A percentile compares a stretch with the other conserved stretches of the same genome.
These are phyloP conservation scores for Psittacula echo DNA, from an alignment of 2,797 vertebrate genomes.

Conservation along the genomic window DNA sequence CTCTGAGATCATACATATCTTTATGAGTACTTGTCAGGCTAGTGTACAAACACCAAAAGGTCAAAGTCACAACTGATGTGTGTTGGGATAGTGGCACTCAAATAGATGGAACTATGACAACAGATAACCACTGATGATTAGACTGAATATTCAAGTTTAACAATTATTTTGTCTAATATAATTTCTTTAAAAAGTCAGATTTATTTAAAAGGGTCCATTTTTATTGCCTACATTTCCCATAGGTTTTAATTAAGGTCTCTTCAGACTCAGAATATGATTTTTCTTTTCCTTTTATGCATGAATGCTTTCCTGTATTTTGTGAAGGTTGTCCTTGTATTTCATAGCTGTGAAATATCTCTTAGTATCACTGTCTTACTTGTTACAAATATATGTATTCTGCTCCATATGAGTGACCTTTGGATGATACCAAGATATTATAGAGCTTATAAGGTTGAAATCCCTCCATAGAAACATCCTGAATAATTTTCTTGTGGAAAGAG, in stretches of 20 bases:
- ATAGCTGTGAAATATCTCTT: neutral
- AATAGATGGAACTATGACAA: neutral
- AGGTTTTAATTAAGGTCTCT: neutral
- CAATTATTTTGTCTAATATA: neutral
- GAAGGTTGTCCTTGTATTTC: neutral
- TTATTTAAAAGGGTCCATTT: neutral
- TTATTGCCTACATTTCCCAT: neutral
- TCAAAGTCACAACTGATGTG: neutral
- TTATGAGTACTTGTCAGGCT: neutral
- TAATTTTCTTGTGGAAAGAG: conserved; percentile 41
- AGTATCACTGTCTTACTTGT: neutral
- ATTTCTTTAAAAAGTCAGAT: neutral
- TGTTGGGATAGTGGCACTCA: neutral
- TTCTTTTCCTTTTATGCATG: neutral
- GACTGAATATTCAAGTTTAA: neutral
- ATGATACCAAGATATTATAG: conserved; percentile 33
- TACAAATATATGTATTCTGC: neutral
- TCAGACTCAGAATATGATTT: neutral
- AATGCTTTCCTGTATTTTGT: neutral
- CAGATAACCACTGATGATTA: neutral
- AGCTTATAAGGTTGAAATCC: conserved; percentile 45
- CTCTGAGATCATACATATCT: neutral
- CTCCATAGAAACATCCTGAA: conserved; percentile 40
- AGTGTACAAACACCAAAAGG: neutral
- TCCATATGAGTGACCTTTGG: conserved; percentile 7